Evolutionary conservation across 2,888 invertebrate genomes (phyloP).

Genomic region (Rotaria socialis): DNA sequence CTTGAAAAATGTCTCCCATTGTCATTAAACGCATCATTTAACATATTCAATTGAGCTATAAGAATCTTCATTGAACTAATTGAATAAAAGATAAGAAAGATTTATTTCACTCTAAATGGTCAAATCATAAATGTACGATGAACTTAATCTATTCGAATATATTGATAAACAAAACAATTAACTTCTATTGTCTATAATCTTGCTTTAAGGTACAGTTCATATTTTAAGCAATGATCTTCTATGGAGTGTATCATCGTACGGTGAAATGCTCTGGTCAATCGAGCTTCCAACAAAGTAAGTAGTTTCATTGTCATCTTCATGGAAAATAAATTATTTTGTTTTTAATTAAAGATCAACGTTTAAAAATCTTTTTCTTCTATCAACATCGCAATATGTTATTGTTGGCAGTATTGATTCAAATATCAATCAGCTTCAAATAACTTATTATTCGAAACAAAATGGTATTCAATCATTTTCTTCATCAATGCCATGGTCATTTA

Average conservation of each 20-base stretch:
- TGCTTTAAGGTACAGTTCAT: conserved; percentile 11
- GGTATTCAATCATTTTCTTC: not conserved
- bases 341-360: not conserved
- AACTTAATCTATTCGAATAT: no score
- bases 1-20: not conserved
- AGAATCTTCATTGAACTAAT: no score
- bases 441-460: conserved; percentile 5
- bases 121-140: no score
- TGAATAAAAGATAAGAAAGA: no score
- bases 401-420: not conserved
- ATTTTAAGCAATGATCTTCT: conserved; percentile 21
- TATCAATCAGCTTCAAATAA: not conserved
- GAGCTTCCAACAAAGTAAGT: conserved; percentile 29
- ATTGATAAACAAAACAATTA: no score
- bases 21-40: not conserved
- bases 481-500: conserved; percentile 28
- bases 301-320: not conserved
- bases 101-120: no score
- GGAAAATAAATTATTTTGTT: not conserved
- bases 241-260: conserved; percentile 35
- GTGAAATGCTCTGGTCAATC: conserved; percentile 17
- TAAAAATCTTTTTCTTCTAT: conserved; percentile 16
- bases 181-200: no score
- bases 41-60: not conserved
- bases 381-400: not conserved